These are phyloP conservation scores for Phaedon cochleariae DNA, from an alignment of 2,888 invertebrate genomes.

Conservation along the genomic window DNA sequence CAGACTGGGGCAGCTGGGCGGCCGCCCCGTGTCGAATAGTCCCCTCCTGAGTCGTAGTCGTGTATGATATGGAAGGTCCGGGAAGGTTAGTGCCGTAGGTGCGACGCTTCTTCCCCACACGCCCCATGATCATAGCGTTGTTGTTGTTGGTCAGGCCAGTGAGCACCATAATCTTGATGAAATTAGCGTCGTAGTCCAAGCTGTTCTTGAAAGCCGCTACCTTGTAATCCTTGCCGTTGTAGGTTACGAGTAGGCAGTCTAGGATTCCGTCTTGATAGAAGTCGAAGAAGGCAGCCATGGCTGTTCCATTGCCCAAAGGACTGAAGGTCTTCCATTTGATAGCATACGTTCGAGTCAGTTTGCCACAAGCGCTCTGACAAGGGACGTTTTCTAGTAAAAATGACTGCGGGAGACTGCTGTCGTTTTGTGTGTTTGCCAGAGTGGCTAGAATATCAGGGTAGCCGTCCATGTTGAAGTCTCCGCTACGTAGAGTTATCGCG, in stretches of 20 bases:
- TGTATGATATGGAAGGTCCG: slow-evolving; percentile 63
- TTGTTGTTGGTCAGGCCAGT: slow-evolving; percentile 81
- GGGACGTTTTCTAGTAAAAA: slow-evolving; percentile 83
- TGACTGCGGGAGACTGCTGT: slow-evolving; percentile 64
- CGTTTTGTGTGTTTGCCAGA: slow-evolving; percentile 57
- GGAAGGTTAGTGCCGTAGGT: slow-evolving; percentile 92
- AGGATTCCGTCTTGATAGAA: slow-evolving; percentile 94
- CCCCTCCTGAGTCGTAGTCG: slow-evolving; percentile 84
- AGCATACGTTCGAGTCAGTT: slow-evolving; percentile 77
- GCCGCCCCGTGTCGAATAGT: slow-evolving; percentile 80
- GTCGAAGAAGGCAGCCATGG: slow-evolving; percentile 91
- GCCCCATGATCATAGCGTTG: slow-evolving; percentile 75
- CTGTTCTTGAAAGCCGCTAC: slow-evolving; percentile 87
- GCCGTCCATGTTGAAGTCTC: slow-evolving; percentile 96
- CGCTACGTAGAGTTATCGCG: slow-evolving; percentile 83
- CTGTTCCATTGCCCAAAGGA: slow-evolving; percentile 76
- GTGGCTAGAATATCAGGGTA: slow-evolving; percentile 91
- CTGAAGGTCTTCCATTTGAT: slow-evolving; percentile 79
- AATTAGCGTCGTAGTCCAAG: slow-evolving; percentile 93
- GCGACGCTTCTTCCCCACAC: slow-evolving; percentile 77
- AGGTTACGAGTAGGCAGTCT: slow-evolving; percentile 78
- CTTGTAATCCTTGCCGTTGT: slow-evolving; percentile 63
- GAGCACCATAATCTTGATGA: slow-evolving; percentile 93
- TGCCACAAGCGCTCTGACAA: slow-evolving; percentile 71
- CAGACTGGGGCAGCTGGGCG: slow-evolving; percentile 90